Evolutionary conservation across 2,888 invertebrate genomes (phyloP).

Genomic region (Erebia palarica): DNA sequence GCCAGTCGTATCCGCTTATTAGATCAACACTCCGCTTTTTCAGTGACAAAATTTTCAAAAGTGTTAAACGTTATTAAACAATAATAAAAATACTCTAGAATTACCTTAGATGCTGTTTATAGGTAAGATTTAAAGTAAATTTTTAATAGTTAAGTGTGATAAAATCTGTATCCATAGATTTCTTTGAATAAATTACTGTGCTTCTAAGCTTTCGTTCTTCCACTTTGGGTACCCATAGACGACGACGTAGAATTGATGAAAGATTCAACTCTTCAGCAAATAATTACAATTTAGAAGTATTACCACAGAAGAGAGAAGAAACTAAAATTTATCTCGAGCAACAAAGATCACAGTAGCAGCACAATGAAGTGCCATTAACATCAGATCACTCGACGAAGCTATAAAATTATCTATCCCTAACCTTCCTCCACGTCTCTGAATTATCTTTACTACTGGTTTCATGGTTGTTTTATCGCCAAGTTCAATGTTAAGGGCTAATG

Average conservation of each 20-base stretch:
- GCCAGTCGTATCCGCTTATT: constrained; percentile 41
- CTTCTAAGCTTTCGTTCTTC: too few relatives aligned
- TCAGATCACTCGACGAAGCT: constrained; percentile 38
- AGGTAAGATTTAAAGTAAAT: neutral
- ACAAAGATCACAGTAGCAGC: constrained; percentile 24
- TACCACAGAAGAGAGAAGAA: neutral
- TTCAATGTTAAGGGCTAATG: constrained; percentile 68
- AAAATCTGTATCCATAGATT: too few relatives aligned
- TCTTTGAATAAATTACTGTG: too few relatives aligned
- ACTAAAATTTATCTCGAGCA: neutral
- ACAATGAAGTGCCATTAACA: constrained; percentile 28
- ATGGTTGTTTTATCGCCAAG: constrained; percentile 75
- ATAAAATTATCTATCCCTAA: constrained; percentile 52
- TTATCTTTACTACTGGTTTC: constrained; percentile 78
- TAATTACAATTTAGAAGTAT: too few relatives aligned
- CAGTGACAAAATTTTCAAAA: constrained; percentile 14
- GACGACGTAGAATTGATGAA: too few relatives aligned
- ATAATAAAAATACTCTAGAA: neutral
- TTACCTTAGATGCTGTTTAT: neutral
- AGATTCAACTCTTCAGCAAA: too few relatives aligned
- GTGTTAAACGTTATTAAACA: constrained; percentile 19
- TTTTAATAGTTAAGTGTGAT: too few relatives aligned
- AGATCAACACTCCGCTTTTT: constrained; percentile 34
- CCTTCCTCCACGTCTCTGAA: constrained; percentile 57
- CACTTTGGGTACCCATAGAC: too few relatives aligned